Base-by-base conservation (phyloP, 2,888 invertebrate genomes). In the Troides helena region DNA sequence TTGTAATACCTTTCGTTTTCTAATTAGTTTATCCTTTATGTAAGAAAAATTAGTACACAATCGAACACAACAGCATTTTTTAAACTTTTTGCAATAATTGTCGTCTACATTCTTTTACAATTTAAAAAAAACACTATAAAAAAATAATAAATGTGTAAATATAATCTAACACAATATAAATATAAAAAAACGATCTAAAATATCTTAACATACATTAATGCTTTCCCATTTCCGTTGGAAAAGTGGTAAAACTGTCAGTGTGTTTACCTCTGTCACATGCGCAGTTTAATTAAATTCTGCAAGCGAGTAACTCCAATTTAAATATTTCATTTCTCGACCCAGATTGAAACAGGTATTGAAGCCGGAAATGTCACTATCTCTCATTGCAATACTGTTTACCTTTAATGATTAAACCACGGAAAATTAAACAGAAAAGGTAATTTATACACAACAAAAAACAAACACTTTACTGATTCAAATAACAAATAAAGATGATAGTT, bases 271-370 rank as follows among this genome's bases (percentile, higher is more conserved):
- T 25, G 65, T 65, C 65, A 69, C 65, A 60, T 61, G 56, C 61
- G 61, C 69, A 56, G 65, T 69, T 65, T 69, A 69, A 69, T 69
- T 65, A 65, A 69, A 65, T 69, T 65, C 65, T 57, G 36, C 56
- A 39, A 69, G 57, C 62, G 57, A 61, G 58, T 69, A 62, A 30
- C 43, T 56, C 43, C 43, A 43, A 30, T 69, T 69, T 65, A 69
- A 69, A 56, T 43, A 61, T 30, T 46, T 36, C 39, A 65, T 60
- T 60, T 65, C 56, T 43, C 62, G 63, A 64, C 62, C 62, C 58
- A 68, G 43, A 63, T 59, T 59, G n/a, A 62, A 39, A 58, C n/a
- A 23, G 43, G 23, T 43, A 53, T 62, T 58, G 23, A n/a, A 62
- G 46, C 12, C 6, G 30, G 30, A 58, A 58, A 62, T 50, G 5